Percentiles rank a stretch among this genome's conserved stretches.
Conservation (phyloP, 2,888 invertebrate species). For the Lithophane leautieri region DNA sequence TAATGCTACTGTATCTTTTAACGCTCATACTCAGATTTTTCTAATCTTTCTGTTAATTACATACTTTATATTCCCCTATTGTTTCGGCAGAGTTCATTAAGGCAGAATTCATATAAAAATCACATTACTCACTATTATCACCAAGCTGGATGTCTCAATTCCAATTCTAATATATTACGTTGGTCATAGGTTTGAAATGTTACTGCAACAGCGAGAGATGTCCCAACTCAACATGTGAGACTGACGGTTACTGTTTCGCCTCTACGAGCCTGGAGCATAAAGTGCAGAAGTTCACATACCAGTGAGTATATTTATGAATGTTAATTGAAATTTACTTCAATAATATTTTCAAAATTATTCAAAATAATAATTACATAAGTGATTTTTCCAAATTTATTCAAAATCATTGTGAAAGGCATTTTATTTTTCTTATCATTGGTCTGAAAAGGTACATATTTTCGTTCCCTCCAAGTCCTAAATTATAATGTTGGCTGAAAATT, state of each 20-base stretch:
- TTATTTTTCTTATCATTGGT: conserved; percentile 16
- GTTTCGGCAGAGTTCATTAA: not conserved
- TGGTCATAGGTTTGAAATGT: conserved; percentile 93
- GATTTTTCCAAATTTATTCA: conserved; percentile 44
- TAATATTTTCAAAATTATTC: conserved; percentile 29
- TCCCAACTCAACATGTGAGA: conserved; percentile 95
- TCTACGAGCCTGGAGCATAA: conserved; percentile 93
- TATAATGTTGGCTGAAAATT: conserved; percentile 49
- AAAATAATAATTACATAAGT: conserved; percentile 7
- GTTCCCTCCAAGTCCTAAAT: conserved; percentile 46
- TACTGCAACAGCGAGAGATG: conserved; percentile 96
- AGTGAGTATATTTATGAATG: conserved; percentile 90
- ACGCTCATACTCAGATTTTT: not conserved
- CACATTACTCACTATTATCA: not conserved
- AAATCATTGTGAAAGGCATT: conserved; percentile 33
- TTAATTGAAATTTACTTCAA: not conserved
- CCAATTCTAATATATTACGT: conserved; percentile 17
- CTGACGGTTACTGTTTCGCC: conserved; percentile 97
- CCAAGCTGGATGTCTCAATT: not conserved
- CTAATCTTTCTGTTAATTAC: not conserved
- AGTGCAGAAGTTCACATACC: conserved; percentile 92
- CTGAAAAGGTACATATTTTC: conserved; percentile 71
- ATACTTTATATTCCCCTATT: not conserved
- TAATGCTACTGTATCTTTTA: not conserved
- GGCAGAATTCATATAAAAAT: not conserved